Evolutionary conservation across 2,888 invertebrate species (phyloP), one percentile per base, ranked within the genome.

Genomic region (Bugula neritina): DNA sequence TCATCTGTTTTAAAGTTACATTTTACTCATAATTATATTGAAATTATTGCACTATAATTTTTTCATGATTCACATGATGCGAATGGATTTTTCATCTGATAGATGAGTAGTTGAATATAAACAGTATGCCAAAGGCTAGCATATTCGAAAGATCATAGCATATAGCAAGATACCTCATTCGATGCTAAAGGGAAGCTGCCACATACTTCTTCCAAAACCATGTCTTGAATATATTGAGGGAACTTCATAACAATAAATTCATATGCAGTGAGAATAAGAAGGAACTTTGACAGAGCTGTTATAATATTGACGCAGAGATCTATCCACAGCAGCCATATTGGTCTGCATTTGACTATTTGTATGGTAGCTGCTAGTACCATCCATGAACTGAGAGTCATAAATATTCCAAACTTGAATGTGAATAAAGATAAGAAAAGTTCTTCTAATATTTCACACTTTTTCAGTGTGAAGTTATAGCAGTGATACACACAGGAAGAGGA

Each of bases 201-300:
- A n/a, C 63, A 63, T 10, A 63, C 10, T 34, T 63, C 63, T 31
- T 27, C 10, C n/a, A 25, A 31, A 13, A 34, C 31, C 3, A 27
- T 27, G 29, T 63, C 63, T n/a, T 34, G 27, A 5, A 63, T 63
- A 31, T 63, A 63, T 63, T 31, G 63, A 25, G 63, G 63, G 63
- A 63, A 63, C 31, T 63, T 63, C 63, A 63, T 63, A 3, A 63
- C 63, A 21, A 63, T 63, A n/a, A 63, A 63, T 31, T 63, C 63
- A 31, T 29, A 63, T 2, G 31, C 63, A 27, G 31, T 13, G 17
- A 63, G 63, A 25, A 31, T 34, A 3, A 63, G 27, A 27, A 63
- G 13, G 10, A 63, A 31, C n/a, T 31, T 25, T 13, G 31, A 21
- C 10, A 34, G 13, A 10, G 31, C 31, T 31, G 29, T 31, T 31